phyloP scores from a whole-genome alignment of 2,113 vertebrate genomes.

The Micromys minutus region DNA sequence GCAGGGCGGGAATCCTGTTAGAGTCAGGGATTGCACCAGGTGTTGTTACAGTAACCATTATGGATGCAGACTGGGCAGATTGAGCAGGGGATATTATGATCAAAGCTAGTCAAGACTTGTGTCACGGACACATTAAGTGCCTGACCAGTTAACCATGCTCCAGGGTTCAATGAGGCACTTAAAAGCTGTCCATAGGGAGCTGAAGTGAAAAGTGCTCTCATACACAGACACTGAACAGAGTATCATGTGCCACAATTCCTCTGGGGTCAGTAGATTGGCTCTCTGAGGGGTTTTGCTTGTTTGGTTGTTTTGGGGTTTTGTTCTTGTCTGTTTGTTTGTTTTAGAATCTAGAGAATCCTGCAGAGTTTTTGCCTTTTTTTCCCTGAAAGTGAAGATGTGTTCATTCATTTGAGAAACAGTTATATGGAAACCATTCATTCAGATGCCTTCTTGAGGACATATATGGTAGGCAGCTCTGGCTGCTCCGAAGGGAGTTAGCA shows the following conservation, averaged over 20 bases:
- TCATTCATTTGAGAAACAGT: slow-evolving; percentile 14
- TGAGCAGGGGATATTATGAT: slow-evolving; percentile 12
- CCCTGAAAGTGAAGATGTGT: slow-evolving; percentile 22
- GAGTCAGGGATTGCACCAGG: slow-evolving; percentile 45
- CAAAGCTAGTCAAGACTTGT: background rate
- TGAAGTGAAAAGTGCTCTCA: background rate
- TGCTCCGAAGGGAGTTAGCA: background rate
- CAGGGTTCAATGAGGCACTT: background rate
- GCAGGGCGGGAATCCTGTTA: slow-evolving; percentile 51
- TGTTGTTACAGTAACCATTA: slow-evolving; percentile 24
- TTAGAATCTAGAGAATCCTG: slow-evolving; percentile 36
- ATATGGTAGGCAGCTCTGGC: background rate
- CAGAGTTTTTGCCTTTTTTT: slow-evolving; percentile 12
- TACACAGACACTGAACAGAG: background rate
- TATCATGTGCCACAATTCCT: background rate
- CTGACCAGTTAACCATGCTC: background rate
- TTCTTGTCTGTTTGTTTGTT: background rate
- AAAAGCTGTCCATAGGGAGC: background rate
- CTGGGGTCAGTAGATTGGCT: background rate
- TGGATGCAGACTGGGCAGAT: background rate
- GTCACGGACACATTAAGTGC: background rate
- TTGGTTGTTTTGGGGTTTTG: background rate
- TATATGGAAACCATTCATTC: background rate
- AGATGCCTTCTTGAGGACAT: background rate
- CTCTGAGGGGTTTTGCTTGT: too few species aligned